A percentile compares a stretch with the other conserved stretches of the same genome.
Evolutionary conservation across 2,797 vertebrate genomes (phyloP).

Genomic region (Sternotherus odoratus): DNA sequence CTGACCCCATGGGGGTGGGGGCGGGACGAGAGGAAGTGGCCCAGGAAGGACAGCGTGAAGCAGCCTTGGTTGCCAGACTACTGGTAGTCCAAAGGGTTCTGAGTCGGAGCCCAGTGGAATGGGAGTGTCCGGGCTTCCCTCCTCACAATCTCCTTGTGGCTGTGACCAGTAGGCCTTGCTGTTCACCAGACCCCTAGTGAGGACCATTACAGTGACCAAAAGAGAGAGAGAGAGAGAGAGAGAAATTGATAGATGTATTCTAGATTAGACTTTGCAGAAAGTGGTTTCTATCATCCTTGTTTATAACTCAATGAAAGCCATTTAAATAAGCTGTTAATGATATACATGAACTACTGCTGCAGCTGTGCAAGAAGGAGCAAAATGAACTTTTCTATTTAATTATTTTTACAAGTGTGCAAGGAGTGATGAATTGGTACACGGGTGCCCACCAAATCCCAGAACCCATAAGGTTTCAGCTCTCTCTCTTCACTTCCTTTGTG

Average conservation of each 20-base stretch:
- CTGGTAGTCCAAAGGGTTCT: too few relatives aligned
- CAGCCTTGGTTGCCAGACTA: too few relatives aligned
- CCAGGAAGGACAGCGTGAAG: too few relatives aligned
- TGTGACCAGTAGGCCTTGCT: too few relatives aligned
- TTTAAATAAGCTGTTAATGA: not conserved
- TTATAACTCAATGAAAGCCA: not conserved
- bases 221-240: not conserved
- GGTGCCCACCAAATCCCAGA: not conserved
- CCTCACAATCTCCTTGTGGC: too few relatives aligned
- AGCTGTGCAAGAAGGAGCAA: not conserved
- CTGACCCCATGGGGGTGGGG: too few relatives aligned
- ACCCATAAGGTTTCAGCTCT: not conserved
- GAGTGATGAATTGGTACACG: not conserved
- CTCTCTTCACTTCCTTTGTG: not conserved
- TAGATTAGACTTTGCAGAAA: not conserved
- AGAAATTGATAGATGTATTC: not conserved
- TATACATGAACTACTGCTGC: not conserved
- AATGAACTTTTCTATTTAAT: not conserved
- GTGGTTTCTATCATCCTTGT: not conserved
- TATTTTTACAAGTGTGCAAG: not conserved
- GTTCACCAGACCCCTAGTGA: too few relatives aligned
- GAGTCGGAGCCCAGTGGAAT: too few relatives aligned
- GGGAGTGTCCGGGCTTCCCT: too few relatives aligned
- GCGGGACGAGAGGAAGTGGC: too few relatives aligned
- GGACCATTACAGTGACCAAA: not conserved